Evolutionary conservation across 2,797 vertebrate species (phyloP).

Genomic region (Gastrophryne carolinensis): DNA sequence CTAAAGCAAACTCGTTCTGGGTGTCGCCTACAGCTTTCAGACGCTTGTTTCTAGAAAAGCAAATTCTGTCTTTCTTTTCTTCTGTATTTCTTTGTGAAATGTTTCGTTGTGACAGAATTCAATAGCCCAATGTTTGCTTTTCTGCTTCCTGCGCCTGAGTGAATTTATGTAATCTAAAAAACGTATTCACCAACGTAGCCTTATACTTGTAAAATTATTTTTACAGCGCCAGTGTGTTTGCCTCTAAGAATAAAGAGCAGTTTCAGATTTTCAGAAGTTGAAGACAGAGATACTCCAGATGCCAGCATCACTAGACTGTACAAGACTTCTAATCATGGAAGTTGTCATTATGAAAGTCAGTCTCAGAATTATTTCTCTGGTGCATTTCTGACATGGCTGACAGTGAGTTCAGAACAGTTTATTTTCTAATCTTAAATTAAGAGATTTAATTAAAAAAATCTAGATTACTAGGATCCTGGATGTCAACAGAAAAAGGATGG

Average conservation of each 20-base stretch:
- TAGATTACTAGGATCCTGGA: too few relatives aligned
- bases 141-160: neutral
- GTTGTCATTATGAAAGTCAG: neutral
- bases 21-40: neutral
- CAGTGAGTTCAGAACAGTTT: too few relatives aligned
- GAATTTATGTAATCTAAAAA: constrained; percentile 41
- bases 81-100: neutral
- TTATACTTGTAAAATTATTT: constrained; percentile 16
- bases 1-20: constrained; percentile 2
- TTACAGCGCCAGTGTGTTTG: neutral
- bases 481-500: too few relatives aligned
- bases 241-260: neutral
- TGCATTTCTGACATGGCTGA: too few relatives aligned
- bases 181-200: neutral
- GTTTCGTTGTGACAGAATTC: constrained; percentile 18
- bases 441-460: too few relatives aligned
- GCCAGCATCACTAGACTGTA: neutral
- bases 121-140: constrained; percentile 30
- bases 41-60: neutral
- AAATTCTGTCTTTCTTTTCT: neutral
- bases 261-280: neutral
- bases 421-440: too few relatives aligned
- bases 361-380: neutral
- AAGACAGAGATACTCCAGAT: constrained; percentile 7
- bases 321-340: neutral